These are phyloP conservation scores for Trachemys scripta DNA, from an alignment of 2,113 vertebrate species.

Conservation along the genomic window DNA sequence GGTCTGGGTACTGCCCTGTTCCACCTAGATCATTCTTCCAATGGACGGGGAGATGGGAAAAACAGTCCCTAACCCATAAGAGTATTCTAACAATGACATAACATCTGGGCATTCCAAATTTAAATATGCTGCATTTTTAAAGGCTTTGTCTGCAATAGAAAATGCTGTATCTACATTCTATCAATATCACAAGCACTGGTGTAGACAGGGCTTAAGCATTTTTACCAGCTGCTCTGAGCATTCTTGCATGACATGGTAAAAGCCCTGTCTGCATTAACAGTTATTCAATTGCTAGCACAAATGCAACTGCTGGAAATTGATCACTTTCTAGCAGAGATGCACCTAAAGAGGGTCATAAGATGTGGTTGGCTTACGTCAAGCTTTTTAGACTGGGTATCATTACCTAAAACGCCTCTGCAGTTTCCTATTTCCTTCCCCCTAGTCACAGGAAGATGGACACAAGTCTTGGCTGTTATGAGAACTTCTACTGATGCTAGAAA, in stretches of 20 bases:
- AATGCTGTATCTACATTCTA: neutral
- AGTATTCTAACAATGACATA: neutral
- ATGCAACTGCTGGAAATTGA: neutral
- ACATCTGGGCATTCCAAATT: neutral
- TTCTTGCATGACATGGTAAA: neutral
- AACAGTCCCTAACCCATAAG: neutral
- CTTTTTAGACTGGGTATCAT: neutral
- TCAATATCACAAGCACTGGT: neutral
- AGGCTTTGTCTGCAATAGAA: too few relatives aligned
- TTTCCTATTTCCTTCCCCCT: neutral
- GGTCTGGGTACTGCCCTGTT: neutral
- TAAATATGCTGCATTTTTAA: neutral
- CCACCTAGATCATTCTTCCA: neutral
- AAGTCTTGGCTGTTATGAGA: neutral
- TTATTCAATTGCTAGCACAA: neutral
- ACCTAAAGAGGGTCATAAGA: neutral
- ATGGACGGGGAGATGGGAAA: neutral
- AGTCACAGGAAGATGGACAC: neutral
- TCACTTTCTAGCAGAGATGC: neutral
- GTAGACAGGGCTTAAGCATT: neutral
- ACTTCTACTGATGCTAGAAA: neutral
- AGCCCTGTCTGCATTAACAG: neutral
- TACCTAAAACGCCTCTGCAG: neutral
- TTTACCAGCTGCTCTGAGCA: neutral
- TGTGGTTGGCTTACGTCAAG: neutral